Evolutionary conservation across 2,888 invertebrate genomes (phyloP), one percentile per base, ranked within the genome.

Genomic region (Steinernema scapterisci): DNA sequence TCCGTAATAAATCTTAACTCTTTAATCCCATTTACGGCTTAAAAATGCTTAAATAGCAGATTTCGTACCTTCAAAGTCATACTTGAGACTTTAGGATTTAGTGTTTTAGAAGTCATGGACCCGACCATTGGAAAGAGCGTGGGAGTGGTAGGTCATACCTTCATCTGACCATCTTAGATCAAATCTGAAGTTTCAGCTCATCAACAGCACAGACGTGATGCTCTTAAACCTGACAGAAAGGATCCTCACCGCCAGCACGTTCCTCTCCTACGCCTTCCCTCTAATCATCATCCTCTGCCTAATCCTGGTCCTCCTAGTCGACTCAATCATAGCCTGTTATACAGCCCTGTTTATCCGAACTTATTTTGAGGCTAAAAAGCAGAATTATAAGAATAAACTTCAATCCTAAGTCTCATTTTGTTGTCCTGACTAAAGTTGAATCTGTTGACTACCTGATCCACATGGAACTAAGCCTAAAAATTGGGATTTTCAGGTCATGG

Each of bases 281-380:
- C 6, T 63, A 2, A 63, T 63, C 31, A 25, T 63, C 63, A 13
- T 63, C 31, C 63, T 63, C 31, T 31, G 27, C 63, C 63, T 63
- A 5, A 27, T 63, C 31, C 63, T 63, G 27, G 31, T 63, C 16
- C 31, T 63, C 13, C 31, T 63, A 2, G 63, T 63, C 31, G 16
- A 63, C 31, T 63, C 31, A 1, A 63, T 63, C 63, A 31, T 63
- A 25, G 63, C 63, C 31, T 63, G 63, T 31, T 63, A 63, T 27
- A 31, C 63, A 7, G 63, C 63, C 13, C 16, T 63, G 16, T 63
- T 63, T 27, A 63, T 63, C 38, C 27, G 63, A 1, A 27, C 27
- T 27, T 63, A 31, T n/a, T 63, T 63, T n/a, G 63, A 63, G 16
- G 63, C 63, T 6, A 63, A 63, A 38, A 63, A 63, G 38, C 63